These are phyloP conservation scores for Champsocephalus gunnari DNA, from an alignment of 2,797 vertebrate species.

Conservation along the genomic window DNA sequence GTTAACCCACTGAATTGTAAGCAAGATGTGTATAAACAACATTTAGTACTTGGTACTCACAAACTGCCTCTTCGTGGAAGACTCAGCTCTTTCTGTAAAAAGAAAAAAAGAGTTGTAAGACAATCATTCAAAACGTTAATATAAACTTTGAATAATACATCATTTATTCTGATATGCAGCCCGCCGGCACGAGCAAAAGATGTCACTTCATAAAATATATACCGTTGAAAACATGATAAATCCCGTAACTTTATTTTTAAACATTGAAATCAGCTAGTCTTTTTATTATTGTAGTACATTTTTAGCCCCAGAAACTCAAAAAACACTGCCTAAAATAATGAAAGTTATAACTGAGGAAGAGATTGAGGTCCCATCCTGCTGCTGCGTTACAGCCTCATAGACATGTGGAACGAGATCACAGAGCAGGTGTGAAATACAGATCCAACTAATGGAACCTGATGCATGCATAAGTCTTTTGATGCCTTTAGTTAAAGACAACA, in stretches of 20 bases:
- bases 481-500: not conserved
- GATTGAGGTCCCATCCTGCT: not conserved
- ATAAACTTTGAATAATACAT: not conserved
- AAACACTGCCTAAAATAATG: not conserved
- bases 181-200: not conserved
- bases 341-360: conserved; percentile 5
- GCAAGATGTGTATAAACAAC: conserved; percentile 8
- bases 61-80: conserved; percentile 98
- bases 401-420: conserved; percentile 27
- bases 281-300: no score
- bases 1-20: not conserved
- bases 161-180: not conserved
- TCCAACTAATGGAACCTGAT: conserved; percentile 1
- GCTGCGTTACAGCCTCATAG: conserved; percentile 30
- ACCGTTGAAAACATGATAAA: not conserved
- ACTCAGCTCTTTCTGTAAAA: conserved; percentile 96
- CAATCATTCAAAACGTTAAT: not conserved
- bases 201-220: not conserved
- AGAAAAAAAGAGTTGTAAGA: conserved; percentile 53
- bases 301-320: not conserved
- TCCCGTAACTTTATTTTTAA: no score
- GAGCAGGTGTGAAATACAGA: conserved; percentile 31
- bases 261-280: no score
- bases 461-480: not conserved
- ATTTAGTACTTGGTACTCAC: conserved; percentile 88